A percentile compares a stretch with the other conserved stretches of the same genome.
These are phyloP conservation scores for Nasonovia ribisnigri DNA, from an alignment of 2,888 invertebrate genomes.

Conservation along the genomic window DNA sequence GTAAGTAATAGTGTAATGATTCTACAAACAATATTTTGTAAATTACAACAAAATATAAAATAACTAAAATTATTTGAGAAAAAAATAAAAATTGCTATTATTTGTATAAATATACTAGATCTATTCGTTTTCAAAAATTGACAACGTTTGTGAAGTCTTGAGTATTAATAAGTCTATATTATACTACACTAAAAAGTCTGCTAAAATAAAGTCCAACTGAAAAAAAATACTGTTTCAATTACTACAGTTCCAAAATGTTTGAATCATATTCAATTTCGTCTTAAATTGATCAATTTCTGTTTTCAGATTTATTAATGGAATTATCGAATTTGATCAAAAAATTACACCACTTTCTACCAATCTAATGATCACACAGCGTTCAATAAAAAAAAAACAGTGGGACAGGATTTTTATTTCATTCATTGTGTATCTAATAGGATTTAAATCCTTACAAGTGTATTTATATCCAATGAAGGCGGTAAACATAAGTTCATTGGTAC, in stretches of 20 bases:
- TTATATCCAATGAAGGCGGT: background rate
- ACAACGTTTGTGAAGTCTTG: too few species aligned
- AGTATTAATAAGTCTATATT: too few species aligned
- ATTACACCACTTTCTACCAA: background rate
- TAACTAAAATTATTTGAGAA: too few species aligned
- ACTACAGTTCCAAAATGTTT: background rate
- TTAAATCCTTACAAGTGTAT: background rate
- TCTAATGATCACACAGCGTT: background rate
- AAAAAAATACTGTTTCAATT: background rate
- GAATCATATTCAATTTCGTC: background rate
- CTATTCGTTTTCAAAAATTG: too few species aligned
- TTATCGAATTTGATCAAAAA: background rate
- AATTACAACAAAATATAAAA: too few species aligned
- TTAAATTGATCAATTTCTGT: background rate
- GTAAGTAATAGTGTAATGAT: too few species aligned
- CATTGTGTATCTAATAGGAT: background rate
- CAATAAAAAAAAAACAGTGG: background rate
- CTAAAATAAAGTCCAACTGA: too few species aligned
- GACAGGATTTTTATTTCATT: background rate
- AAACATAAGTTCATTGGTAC: background rate
- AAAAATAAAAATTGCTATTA: too few species aligned
- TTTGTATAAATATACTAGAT: too few species aligned
- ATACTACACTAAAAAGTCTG: too few species aligned
- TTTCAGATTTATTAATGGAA: slow-evolving; percentile 1
- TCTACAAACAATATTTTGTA: too few species aligned